Evolutionary conservation across 2,113 vertebrate genomes (phyloP).

Genomic region (Proterorhinus semilunaris): DNA sequence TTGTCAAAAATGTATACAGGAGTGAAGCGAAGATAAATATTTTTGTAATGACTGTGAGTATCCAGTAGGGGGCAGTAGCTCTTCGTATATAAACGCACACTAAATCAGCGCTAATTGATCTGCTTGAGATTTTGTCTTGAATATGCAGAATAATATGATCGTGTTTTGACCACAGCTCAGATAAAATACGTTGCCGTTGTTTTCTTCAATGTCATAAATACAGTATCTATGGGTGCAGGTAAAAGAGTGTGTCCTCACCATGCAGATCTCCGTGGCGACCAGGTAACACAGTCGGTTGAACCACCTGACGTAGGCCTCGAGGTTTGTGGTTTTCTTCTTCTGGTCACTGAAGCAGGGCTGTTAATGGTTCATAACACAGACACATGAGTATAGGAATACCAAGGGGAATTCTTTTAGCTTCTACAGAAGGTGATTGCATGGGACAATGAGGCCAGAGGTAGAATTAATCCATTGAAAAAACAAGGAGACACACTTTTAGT

Average conservation of each 20-base stretch:
- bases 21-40: neutral
- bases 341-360: conserved; percentile 85
- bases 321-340: conserved; percentile 89
- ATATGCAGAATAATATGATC: neutral
- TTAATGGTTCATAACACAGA: conserved; percentile 16
- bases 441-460: conserved; percentile 11
- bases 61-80: conserved; percentile 38
- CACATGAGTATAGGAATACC: conserved; percentile 14
- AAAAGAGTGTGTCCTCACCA: conserved; percentile 78
- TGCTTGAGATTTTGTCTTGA: neutral
- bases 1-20: no score
- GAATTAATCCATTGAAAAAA: conserved; percentile 25
- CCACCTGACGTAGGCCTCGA: conserved; percentile 96
- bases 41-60: neutral
- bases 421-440: conserved; percentile 25
- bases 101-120: neutral
- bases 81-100: neutral
- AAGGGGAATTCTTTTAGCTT: neutral
- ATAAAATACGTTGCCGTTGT: neutral
- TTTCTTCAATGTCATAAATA: neutral
- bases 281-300: conserved; percentile 97
- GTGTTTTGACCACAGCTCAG: neutral
- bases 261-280: conserved; percentile 96
- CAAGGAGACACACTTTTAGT: neutral
- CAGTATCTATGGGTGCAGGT: no score